Evolutionary conservation across 2,797 vertebrate species (phyloP).

Genomic region (Nothura maculosa): DNA sequence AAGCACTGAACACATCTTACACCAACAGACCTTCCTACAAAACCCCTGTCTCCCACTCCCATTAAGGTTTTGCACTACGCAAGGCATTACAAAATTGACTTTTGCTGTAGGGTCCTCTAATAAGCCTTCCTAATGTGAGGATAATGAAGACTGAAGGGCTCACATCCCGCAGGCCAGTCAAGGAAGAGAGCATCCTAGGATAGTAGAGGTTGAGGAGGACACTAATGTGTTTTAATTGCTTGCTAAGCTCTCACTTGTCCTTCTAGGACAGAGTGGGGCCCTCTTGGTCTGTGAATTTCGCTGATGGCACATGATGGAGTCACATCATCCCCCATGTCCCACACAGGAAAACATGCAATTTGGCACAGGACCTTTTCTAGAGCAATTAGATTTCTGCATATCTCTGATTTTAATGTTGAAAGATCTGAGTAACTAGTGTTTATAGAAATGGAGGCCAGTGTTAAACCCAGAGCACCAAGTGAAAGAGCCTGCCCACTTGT

Average conservation of each 20-base stretch:
- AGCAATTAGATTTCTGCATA: neutral
- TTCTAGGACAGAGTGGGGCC: neutral
- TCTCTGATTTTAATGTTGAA: neutral
- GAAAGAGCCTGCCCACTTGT: rapidly evolving
- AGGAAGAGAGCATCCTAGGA: conserved; percentile 16
- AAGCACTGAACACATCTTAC: neutral
- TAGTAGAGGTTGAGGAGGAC: neutral
- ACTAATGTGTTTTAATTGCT: conserved; percentile 4
- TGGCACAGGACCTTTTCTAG: neutral
- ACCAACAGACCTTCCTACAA: neutral
- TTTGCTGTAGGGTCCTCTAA: neutral
- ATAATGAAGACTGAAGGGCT: conserved; percentile 31
- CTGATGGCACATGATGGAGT: neutral
- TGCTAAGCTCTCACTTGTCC: neutral
- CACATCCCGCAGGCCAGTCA: neutral
- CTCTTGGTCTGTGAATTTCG: neutral
- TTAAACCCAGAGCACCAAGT: neutral
- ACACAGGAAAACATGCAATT: neutral
- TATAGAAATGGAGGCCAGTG: neutral
- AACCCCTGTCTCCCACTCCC: neutral
- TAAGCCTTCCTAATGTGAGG: conserved; percentile 34
- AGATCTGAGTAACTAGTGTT: neutral
- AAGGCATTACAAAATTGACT: neutral
- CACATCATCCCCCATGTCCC: neutral
- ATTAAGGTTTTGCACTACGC: neutral